Percentiles rank a stretch among this genome's conserved stretches.
Conservation (phyloP, 2,113 vertebrate genomes). For the Chlorocebus sabaeus region DNA sequence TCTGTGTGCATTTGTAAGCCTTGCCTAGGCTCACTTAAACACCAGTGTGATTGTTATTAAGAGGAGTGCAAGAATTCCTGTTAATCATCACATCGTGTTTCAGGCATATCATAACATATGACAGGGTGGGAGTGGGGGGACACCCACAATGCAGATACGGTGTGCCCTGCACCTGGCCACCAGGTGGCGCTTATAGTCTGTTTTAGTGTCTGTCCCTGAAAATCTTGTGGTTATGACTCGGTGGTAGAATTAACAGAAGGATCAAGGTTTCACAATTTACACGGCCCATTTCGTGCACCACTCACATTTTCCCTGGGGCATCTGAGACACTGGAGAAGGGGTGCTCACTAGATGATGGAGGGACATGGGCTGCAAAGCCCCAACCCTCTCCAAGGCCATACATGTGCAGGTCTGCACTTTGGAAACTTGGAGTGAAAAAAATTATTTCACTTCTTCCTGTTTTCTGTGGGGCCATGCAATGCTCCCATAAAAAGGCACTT, state of each 20-base stretch:
- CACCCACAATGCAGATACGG: accelerated
- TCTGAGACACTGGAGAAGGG: background rate
- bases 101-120: accelerated
- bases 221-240: accelerated
- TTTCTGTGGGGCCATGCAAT: background rate
- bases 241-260: background rate
- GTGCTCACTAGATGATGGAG: background rate
- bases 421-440: background rate
- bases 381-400: no score
- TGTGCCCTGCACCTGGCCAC: background rate
- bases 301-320: background rate
- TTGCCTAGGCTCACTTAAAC: background rate
- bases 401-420: background rate
- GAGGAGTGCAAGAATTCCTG: background rate
- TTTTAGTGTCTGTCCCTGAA: background rate
- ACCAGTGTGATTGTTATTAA: accelerated
- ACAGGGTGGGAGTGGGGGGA: accelerated
- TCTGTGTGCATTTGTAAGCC: background rate
- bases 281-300: background rate
- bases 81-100: accelerated
- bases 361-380: background rate
- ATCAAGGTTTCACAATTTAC: background rate
- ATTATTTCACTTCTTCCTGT: background rate
- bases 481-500: background rate
- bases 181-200: constrained; percentile 12